phyloP scores from a whole-genome alignment of 2,797 vertebrate genomes.

The Morelia viridis region DNA sequence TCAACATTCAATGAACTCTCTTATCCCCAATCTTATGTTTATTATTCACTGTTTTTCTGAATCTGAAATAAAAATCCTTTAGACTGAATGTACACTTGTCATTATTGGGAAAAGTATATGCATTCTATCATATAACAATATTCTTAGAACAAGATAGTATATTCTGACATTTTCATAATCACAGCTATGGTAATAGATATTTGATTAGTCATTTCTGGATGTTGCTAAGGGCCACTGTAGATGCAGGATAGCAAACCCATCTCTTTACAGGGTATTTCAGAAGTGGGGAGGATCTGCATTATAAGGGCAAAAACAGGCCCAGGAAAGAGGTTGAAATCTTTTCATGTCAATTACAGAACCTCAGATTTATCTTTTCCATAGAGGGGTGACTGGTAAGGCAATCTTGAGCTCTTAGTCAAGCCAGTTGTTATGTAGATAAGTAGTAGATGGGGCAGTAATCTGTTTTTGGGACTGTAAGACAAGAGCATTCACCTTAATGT shows the following conservation, averaged over 20 bases:
- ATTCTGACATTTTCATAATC: background rate
- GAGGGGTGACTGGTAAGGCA: background rate
- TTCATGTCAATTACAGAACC: background rate
- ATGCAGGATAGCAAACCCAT: background rate
- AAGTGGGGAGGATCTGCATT: background rate
- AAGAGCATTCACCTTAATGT: background rate
- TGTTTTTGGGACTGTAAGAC: background rate
- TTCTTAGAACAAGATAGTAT: background rate
- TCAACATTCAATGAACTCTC: constrained; percentile 1
- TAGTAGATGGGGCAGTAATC: background rate
- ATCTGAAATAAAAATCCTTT: constrained; percentile 61
- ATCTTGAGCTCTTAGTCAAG: background rate
- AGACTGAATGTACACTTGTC: constrained; percentile 20
- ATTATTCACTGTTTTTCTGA: constrained; percentile 52
- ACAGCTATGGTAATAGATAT: background rate
- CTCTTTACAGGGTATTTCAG: background rate
- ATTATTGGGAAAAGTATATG: constrained; percentile 14
- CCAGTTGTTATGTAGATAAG: background rate
- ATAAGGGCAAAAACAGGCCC: background rate
- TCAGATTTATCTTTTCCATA: background rate
- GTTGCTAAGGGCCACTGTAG: background rate
- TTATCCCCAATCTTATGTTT: constrained; percentile 36
- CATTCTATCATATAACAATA: background rate
- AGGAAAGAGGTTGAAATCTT: background rate
- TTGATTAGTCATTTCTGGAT: background rate